These are phyloP conservation scores for Bilobella aurantiaca DNA, from an alignment of 1,140 invertebrate species.

Conservation along the genomic window DNA sequence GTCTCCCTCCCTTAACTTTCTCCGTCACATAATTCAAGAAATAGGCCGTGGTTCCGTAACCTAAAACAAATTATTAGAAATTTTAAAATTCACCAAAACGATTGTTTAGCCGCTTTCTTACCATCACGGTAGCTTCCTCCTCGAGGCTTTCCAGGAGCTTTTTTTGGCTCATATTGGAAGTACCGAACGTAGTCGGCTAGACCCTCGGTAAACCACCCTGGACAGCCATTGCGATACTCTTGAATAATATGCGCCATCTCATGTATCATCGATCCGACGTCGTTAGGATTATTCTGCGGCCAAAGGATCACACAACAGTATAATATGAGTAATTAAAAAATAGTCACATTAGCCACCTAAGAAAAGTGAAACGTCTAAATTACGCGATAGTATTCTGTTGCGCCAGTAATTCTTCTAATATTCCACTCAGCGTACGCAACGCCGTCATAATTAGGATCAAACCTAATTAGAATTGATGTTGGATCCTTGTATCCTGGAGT, in stretches of 20 bases:
- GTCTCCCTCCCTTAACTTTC: background rate
- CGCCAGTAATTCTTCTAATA: constrained; percentile 17
- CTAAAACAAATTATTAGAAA: background rate
- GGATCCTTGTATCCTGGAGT: constrained; percentile 18
- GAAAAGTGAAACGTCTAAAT: too few species aligned
- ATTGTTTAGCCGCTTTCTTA: background rate
- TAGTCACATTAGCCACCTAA: background rate
- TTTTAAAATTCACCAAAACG: background rate
- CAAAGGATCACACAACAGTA: background rate
- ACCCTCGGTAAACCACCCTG: constrained; percentile 26
- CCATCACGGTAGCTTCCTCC: constrained; percentile 21
- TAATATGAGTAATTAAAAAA: background rate
- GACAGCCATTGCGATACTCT: constrained; percentile 10
- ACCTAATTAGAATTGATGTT: constrained; percentile 21
- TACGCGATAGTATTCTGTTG: constrained; percentile 27
- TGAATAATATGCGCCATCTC: constrained; percentile 32
- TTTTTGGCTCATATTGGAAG: constrained; percentile 26
- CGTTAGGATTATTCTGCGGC: constrained; percentile 11
- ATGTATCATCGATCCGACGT: constrained; percentile 31
- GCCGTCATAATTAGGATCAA: constrained; percentile 31
- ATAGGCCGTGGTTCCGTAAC: constrained; percentile 29
- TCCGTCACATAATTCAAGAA: constrained; percentile 22
- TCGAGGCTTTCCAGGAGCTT: constrained; percentile 21
- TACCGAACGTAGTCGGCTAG: constrained; percentile 31
- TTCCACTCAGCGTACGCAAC: constrained; percentile 27